phyloP scores from a whole-genome alignment of 1,140 invertebrate genomes.

The Drosophila willistoni region DNA sequence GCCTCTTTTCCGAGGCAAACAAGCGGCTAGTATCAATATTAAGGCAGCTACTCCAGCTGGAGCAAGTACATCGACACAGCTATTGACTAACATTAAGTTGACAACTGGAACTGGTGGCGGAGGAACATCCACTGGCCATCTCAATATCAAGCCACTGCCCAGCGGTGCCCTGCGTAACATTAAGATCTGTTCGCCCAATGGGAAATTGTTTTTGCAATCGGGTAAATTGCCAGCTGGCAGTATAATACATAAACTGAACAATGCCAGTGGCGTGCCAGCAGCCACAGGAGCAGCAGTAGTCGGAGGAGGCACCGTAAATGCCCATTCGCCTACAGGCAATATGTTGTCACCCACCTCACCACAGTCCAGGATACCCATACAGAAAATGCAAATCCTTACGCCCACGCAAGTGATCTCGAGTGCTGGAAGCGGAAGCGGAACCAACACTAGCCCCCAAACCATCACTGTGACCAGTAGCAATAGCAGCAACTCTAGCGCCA shows the following conservation, averaged over 20 bases:
- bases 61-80: conserved; percentile 34
- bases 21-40: neutral
- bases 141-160: conserved; percentile 69
- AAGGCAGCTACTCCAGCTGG: neutral
- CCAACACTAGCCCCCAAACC: conserved; percentile 10
- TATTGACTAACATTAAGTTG: conserved; percentile 74
- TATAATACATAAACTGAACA: conserved; percentile 68
- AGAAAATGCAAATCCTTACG: conserved; percentile 77
- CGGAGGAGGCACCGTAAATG: neutral
- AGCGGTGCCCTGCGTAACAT: conserved; percentile 69
- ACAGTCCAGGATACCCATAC: conserved; percentile 70
- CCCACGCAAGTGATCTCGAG: conserved; percentile 51
- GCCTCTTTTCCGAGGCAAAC: conserved; percentile 54
- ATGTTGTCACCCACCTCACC: conserved; percentile 35
- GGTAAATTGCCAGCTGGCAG: conserved; percentile 57
- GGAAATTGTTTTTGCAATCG: conserved; percentile 75
- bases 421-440: conserved; percentile 12
- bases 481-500: neutral
- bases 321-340: conserved; percentile 31
- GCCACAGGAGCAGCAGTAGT: neutral
- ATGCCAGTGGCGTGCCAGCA: conserved; percentile 25
- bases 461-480: conserved; percentile 17
- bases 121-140: conserved; percentile 23
- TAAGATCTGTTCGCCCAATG: conserved; percentile 79
- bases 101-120: conserved; percentile 51